Evolutionary conservation across 2,888 invertebrate species (phyloP), one percentile per base, ranked within the genome.

Genomic region (Trypoxylon attenuatum): DNA sequence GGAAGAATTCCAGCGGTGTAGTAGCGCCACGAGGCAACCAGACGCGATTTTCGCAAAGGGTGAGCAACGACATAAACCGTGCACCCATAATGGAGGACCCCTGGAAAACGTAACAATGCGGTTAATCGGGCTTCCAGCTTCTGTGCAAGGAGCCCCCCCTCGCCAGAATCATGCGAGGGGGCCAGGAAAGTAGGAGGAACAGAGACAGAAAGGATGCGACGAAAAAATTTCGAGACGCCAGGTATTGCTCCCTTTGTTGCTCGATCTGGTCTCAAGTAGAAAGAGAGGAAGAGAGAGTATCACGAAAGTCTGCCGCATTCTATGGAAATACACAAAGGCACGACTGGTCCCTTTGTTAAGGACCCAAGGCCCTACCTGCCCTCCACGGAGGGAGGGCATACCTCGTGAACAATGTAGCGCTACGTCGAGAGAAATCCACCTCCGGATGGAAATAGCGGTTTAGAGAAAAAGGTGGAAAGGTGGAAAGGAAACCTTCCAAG

Each of bases 81-180:
- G 10, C 46, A 16, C 50, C 58, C 68, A 66, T 68, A 75, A 76
- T 75, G 71, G 67, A n/a, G n/a, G n/a, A 53, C 67, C 68, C 66
- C 58, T 62, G 61, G 70, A 71, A 73, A 73, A 66, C 59, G 70
- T 71, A 79, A 81, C 82, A 82, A 82, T 81, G 77, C 73, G 73
- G 77, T 77, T 81, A 81, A 83, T 83, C 82, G 81, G 77, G 64
- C 77, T 78, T 69, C 76, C 61, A 58, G 70, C 60, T 76, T 68
- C 56, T 64, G 68, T 58, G 25, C 51, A 52, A 51, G 59, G 52
- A 59, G 38, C 33, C 25, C n/a, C 38, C 8, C 43, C 43, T 23
- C 10, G 42, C 38, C 16, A 19, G 45, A 19, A 41, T 42, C 16
- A 1, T 19, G 38, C 4, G 21, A 8, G 23, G 22, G 13, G 45